Evolutionary conservation across 2,888 invertebrate genomes (phyloP).

Genomic region (Corbicula japonica): DNA sequence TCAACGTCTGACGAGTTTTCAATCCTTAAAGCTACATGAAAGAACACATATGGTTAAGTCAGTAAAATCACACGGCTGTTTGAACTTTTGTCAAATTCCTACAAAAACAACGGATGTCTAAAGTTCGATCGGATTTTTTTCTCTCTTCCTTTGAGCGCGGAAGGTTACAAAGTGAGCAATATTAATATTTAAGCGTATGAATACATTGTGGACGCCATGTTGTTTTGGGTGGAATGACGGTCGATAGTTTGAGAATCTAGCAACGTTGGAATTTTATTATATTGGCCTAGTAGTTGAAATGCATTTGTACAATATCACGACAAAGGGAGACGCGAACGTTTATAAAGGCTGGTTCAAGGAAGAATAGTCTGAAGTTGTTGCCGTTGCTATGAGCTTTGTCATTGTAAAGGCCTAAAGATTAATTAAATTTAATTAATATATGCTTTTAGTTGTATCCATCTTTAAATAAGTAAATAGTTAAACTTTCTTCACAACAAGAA

Average conservation of each 20-base stretch:
- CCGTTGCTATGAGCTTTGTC: too few species aligned
- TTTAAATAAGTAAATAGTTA: too few species aligned
- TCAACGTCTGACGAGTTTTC: conserved; percentile 42
- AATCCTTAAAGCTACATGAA: conserved; percentile 43
- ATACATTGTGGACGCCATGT: conserved; percentile 47
- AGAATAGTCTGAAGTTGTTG: too few species aligned
- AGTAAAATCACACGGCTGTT: conserved; percentile 57
- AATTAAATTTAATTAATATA: too few species aligned
- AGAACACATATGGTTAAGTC: conserved; percentile 55
- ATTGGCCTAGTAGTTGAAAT: conserved; percentile 25
- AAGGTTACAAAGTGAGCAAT: conserved; percentile 57
- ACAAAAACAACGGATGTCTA: conserved; percentile 2
- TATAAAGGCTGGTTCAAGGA: too few species aligned
- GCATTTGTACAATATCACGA: too few species aligned
- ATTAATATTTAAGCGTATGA: conserved; percentile 42
- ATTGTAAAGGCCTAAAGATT: too few species aligned
- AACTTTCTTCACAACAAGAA: too few species aligned
- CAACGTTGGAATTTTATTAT: conserved; percentile 58
- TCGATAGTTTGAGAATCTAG: conserved; percentile 54
- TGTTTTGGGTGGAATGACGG: conserved; percentile 25
- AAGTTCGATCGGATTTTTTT: conserved; percentile 1
- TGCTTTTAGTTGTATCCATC: too few species aligned
- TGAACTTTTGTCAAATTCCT: conserved; percentile 15
- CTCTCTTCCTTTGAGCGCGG: conserved; percentile 39
- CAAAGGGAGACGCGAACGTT: too few species aligned